Conservation (phyloP, 37 sponge, comb jelly and placozoan genomes). For the Diacarnus erythraeanus region DNA sequence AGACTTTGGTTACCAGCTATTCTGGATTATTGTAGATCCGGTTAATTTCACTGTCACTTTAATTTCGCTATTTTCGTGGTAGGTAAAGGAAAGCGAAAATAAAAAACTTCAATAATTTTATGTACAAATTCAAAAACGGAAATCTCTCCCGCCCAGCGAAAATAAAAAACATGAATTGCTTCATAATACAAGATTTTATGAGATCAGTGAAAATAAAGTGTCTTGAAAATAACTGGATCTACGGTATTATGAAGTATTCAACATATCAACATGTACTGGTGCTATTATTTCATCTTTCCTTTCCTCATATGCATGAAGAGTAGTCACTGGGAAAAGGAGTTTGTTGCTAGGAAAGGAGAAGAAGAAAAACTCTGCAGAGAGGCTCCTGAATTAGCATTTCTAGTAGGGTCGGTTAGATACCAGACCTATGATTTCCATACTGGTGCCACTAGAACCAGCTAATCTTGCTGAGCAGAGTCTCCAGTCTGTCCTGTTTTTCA, state of each 20-base stretch:
- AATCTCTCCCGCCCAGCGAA: no score
- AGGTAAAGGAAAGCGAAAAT: no score
- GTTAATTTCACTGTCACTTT: no score
- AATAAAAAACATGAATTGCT: no score
- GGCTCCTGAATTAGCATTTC: slow-evolving; percentile 14
- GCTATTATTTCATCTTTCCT: not conserved
- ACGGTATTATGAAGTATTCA: no score
- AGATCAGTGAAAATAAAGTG: no score
- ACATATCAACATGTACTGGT: not conserved
- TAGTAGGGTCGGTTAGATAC: slow-evolving; percentile 44
- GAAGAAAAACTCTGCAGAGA: slow-evolving; percentile 25
- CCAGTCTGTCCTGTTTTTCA: slow-evolving; percentile 36
- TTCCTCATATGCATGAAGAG: slow-evolving; percentile 8
- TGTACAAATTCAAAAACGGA: no score
- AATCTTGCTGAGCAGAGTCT: slow-evolving; percentile 5
- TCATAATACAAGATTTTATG: no score
- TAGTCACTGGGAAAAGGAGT: slow-evolving; percentile 9
- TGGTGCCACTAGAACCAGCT: slow-evolving; percentile 34
- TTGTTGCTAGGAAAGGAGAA: not conserved
- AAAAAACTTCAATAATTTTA: no score
- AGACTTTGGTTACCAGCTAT: slow-evolving; percentile 25
- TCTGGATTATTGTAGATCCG: no score
- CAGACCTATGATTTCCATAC: slow-evolving; percentile 37
- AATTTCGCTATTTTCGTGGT: no score
- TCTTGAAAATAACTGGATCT: no score